Conservation (phyloP, 2,113 vertebrate genomes). For the Corythaeola cristata region DNA sequence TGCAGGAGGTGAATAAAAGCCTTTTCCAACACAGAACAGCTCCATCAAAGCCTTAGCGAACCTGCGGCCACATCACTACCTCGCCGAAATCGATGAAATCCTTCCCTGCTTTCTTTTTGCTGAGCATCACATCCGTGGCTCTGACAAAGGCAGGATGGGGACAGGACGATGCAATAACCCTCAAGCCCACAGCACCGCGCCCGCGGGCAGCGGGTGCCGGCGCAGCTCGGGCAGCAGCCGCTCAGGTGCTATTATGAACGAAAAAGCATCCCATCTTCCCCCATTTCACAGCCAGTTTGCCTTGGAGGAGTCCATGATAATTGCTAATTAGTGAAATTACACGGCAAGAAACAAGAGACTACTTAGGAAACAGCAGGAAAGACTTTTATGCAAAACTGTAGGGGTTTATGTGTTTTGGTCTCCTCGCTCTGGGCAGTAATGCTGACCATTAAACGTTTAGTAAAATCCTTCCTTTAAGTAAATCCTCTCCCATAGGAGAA, state of each 20-base stretch:
- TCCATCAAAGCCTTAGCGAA: not conserved
- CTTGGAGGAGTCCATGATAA: not conserved
- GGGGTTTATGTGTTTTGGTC: not conserved
- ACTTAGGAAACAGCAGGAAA: not conserved
- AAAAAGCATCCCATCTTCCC: not conserved
- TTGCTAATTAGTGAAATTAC: not conserved
- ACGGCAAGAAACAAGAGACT: not conserved
- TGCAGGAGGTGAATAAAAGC: not conserved
- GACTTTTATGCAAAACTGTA: not conserved
- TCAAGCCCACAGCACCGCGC: not conserved
- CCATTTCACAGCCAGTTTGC: not conserved
- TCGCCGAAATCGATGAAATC: accelerated
- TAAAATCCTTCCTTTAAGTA: not conserved
- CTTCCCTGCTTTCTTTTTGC: not conserved
- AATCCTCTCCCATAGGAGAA: not conserved
- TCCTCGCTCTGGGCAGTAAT: not conserved
- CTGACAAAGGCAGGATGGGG: not conserved
- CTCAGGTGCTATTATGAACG: not conserved
- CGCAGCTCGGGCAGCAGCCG: not conserved
- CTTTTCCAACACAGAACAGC: not conserved
- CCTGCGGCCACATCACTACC: accelerated
- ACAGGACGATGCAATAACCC: not conserved
- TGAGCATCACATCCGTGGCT: not conserved
- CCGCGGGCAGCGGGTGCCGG: not conserved
- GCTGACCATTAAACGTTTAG: not conserved